Conservation (phyloP, 1,140 invertebrate genomes). For the Laupala kohalensis region DNA sequence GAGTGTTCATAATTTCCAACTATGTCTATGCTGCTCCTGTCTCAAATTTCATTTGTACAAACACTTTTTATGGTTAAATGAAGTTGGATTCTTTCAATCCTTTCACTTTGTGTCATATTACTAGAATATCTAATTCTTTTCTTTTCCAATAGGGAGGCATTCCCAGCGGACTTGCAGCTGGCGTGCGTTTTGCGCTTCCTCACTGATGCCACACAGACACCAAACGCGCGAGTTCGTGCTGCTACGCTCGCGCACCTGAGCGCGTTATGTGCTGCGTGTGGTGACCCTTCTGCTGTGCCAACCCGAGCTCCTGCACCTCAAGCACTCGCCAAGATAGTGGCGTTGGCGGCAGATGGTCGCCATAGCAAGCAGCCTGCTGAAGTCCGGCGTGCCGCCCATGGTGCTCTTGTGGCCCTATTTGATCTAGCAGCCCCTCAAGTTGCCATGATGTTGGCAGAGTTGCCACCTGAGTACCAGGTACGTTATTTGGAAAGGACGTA, state of each 20-base stretch:
- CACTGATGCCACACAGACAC: conserved; percentile 79
- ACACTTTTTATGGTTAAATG: too few relatives aligned
- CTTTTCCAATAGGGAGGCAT: conserved; percentile 42
- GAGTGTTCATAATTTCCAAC: too few relatives aligned
- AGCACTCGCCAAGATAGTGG: conserved; percentile 48
- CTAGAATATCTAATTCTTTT: conserved; percentile 1
- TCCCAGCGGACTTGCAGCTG: conserved; percentile 43
- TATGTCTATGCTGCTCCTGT: too few relatives aligned
- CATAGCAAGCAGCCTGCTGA: conserved; percentile 51
- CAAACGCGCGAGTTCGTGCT: conserved; percentile 70
- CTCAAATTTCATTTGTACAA: too few relatives aligned
- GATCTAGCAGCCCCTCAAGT: conserved; percentile 80
- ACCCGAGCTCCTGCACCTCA: conserved; percentile 36
- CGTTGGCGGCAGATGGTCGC: conserved; percentile 38
- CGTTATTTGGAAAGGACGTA: too few relatives aligned
- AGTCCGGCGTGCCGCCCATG: conserved; percentile 61
- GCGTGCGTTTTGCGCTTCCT: conserved; percentile 58
- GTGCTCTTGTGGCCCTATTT: conserved; percentile 72
- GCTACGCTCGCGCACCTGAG: conserved; percentile 61
- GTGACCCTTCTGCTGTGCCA: neutral
- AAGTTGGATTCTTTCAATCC: too few relatives aligned
- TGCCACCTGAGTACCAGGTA: conserved; percentile 66
- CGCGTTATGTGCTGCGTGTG: conserved; percentile 31
- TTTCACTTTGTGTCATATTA: too few relatives aligned
- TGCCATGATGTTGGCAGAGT: conserved; percentile 64